Percentiles rank a stretch among this genome's conserved stretches.
Conservation (phyloP, 2,113 vertebrate species). For the Fulmarus glacialis region DNA sequence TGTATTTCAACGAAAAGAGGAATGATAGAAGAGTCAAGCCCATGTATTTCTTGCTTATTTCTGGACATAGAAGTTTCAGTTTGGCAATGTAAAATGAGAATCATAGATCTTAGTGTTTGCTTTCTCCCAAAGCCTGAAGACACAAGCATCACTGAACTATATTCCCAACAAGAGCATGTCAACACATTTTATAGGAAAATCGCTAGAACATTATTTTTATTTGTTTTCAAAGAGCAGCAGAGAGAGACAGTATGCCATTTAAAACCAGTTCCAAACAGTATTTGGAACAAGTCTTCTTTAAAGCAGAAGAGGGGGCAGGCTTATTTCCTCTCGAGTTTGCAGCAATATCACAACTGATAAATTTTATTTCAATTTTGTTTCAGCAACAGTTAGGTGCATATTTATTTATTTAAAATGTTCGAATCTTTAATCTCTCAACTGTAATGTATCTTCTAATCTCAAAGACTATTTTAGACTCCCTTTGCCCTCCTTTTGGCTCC, state of each 20-base stretch:
- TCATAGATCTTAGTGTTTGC: neutral
- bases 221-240: neutral
- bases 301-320: neutral
- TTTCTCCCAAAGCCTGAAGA: neutral
- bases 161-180: neutral
- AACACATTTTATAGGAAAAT: neutral
- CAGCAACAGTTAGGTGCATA: neutral
- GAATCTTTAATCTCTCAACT: neutral
- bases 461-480: neutral
- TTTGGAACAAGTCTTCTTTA: neutral
- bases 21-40: neutral
- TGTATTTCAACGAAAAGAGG: neutral
- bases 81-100: neutral
- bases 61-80: neutral
- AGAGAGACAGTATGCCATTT: neutral
- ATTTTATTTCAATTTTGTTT: neutral
- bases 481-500: neutral
- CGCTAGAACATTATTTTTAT: neutral
- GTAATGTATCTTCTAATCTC: neutral
- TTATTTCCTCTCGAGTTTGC: neutral
- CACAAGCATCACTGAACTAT: neutral
- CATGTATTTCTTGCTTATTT: neutral
- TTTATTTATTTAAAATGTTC: neutral
- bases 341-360: neutral
- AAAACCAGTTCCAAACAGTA: neutral